These are phyloP conservation scores for Lepus europaeus DNA, from an alignment of 2,113 vertebrate genomes.

Conservation along the genomic window DNA sequence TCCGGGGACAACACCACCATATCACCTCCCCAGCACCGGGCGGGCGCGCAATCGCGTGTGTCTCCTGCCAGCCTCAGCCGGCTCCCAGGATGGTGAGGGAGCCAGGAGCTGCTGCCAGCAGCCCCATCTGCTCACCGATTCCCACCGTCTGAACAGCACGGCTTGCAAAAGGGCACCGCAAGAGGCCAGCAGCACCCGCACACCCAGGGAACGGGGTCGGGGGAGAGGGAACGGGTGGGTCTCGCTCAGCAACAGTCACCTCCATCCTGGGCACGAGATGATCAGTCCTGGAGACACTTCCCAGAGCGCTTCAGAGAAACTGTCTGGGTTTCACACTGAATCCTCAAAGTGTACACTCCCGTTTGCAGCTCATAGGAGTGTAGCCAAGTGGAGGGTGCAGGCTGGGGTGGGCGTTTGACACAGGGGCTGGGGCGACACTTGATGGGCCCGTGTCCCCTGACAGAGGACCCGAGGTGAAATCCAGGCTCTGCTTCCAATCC, in stretches of 20 bases:
- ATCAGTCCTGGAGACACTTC: not conserved
- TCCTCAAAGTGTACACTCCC: accelerated
- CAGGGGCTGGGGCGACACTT: no score
- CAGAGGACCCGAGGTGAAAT: no score
- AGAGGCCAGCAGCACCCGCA: not conserved
- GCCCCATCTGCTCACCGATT: constrained; percentile 58
- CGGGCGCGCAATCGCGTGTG: not conserved
- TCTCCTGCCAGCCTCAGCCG: constrained; percentile 11
- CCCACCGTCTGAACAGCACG: constrained; percentile 44
- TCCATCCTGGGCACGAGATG: accelerated
- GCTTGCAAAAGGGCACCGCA: not conserved
- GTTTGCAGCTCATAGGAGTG: accelerated
- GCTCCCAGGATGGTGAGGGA: constrained; percentile 15
- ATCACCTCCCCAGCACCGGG: constrained; percentile 29
- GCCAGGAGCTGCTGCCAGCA: constrained; percentile 55
- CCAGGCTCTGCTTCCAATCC: no score
- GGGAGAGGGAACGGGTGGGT: accelerated
- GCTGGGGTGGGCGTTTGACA: not conserved
- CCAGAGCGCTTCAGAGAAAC: not conserved
- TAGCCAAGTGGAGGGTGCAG: accelerated
- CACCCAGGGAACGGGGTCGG: accelerated
- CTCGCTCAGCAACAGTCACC: accelerated
- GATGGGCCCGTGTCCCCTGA: no score
- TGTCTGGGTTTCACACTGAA: accelerated
- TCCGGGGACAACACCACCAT: constrained; percentile 7